Evolutionary conservation across 2,113 vertebrate genomes (phyloP).

Genomic region (Pachycephala philippinensis): DNA sequence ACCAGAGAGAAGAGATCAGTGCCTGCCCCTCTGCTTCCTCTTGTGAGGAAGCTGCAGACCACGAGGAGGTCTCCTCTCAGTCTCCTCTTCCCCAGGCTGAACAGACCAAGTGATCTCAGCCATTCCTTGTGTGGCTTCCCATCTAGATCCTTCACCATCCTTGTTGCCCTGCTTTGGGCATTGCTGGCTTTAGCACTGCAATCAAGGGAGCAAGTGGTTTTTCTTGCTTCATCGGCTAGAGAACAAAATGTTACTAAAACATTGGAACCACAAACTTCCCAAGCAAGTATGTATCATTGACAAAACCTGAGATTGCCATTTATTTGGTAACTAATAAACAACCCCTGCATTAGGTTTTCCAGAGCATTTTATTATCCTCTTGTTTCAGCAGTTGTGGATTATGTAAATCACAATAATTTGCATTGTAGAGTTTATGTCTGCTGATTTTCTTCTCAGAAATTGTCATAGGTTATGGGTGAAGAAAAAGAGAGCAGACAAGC

Average conservation of each 20-base stretch:
- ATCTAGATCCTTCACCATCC: neutral
- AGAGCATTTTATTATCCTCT: neutral
- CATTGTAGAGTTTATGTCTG: neutral
- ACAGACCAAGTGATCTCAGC: neutral
- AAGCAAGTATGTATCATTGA: neutral
- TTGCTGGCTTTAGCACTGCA: neutral
- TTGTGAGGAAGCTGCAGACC: neutral
- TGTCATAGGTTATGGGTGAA: neutral
- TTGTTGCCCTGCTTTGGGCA: neutral
- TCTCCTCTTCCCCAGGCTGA: neutral
- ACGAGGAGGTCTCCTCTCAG: neutral
- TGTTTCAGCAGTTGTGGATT: neutral
- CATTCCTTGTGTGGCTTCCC: neutral
- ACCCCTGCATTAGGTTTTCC: neutral
- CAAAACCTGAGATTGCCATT: neutral
- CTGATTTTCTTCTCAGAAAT: neutral
- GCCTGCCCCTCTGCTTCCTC: neutral
- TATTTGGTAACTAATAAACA: neutral
- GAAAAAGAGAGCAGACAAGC: neutral
- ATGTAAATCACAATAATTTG: neutral
- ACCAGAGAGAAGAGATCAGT: neutral
- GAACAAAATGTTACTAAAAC: neutral
- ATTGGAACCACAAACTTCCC: rapidly evolving
- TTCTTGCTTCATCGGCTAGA: neutral
- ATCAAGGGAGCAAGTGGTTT: neutral